Percentiles rank a stretch among this genome's conserved stretches.
Conservation (phyloP, 2,797 vertebrate genomes). For the Vipera ursinii region DNA sequence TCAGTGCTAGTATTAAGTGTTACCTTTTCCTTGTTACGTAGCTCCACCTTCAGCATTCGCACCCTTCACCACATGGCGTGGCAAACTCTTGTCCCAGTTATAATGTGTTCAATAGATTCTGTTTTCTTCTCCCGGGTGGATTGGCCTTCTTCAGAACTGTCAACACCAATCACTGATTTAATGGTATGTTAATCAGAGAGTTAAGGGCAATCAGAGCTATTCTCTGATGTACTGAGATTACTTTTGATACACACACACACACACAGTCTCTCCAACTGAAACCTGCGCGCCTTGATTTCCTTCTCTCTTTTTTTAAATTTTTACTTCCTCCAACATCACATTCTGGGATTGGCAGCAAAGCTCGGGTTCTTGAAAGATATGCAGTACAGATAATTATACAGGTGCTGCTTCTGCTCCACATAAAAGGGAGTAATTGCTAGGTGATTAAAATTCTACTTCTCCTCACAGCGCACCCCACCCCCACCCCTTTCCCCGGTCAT, state of each 20-base stretch:
- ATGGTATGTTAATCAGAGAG: conserved; percentile 27
- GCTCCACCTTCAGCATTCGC: background rate
- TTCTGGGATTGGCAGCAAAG: background rate
- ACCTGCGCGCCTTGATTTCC: conserved; percentile 20
- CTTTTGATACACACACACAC: conserved; percentile 2
- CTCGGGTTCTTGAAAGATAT: conserved; percentile 14
- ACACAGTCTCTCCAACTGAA: background rate
- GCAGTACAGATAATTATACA: conserved; percentile 21
- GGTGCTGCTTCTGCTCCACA: background rate
- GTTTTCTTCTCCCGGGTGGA: conserved; percentile 22
- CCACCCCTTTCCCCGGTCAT: background rate
- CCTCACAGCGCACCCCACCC: background rate
- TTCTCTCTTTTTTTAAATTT: background rate
- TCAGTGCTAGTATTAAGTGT: background rate
- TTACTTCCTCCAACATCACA: background rate
- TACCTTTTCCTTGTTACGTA: background rate
- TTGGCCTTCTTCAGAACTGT: conserved; percentile 23
- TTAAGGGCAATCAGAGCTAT: background rate
- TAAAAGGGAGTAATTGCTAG: conserved; percentile 27
- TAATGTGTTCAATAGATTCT: background rate
- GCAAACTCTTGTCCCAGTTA: background rate
- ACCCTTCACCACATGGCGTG: background rate
- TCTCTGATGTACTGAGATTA: background rate
- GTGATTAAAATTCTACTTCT: conserved; percentile 22
- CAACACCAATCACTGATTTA: conserved; percentile 21